These are phyloP conservation scores for Myopa testacea DNA, from an alignment of 2,888 invertebrate species.

Conservation along the genomic window DNA sequence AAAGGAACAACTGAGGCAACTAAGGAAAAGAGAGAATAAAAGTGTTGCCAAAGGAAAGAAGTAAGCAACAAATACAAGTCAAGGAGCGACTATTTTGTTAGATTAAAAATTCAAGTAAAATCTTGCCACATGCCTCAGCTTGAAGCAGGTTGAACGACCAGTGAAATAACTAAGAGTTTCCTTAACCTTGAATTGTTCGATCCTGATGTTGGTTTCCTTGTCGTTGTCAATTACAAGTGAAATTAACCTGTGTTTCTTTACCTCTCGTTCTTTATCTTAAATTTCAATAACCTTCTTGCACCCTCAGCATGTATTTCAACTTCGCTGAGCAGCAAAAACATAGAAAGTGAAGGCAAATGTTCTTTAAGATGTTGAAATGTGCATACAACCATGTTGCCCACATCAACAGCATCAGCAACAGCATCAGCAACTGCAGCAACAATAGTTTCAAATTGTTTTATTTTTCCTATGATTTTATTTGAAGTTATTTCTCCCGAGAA, in stretches of 20 bases:
- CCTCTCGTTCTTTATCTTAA: neutral
- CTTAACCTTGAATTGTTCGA: too few species aligned
- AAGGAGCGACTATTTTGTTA: too few species aligned
- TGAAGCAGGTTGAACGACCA: too few species aligned
- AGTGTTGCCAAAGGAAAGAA: too few species aligned
- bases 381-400: slow-evolving; percentile 7
- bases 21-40: too few species aligned
- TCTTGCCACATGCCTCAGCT: too few species aligned
- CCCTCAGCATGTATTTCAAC: too few species aligned
- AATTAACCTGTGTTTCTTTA: neutral
- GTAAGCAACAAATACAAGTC: too few species aligned
- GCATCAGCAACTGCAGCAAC: neutral
- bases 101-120: too few species aligned
- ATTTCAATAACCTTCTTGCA: too few species aligned
- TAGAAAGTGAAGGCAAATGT: neutral
- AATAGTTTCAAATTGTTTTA: neutral
- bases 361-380: slow-evolving; percentile 13
- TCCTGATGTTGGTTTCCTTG: neutral
- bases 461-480: neutral
- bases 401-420: slow-evolving; percentile 9
- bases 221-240: neutral
- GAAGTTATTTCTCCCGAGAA: neutral
- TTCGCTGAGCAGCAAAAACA: neutral
- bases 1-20: too few species aligned
- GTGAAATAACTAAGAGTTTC: too few species aligned